Evolutionary conservation across 2,888 invertebrate species (phyloP).

Genomic region (Conops quadrifasciatus): DNA sequence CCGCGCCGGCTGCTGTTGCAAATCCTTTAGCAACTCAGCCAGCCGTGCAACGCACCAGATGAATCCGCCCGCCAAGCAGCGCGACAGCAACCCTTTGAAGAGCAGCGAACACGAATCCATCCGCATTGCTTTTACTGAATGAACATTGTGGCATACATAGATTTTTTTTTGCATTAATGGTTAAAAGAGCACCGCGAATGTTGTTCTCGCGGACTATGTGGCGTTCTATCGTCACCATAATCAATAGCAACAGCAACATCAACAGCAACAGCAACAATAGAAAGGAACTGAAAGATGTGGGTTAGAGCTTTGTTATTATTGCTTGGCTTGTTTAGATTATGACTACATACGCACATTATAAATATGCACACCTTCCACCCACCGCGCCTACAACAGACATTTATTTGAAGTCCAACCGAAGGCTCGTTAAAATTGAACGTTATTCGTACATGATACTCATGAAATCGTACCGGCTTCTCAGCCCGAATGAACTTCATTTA

Average conservation of each 20-base stretch:
- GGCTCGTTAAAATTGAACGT: no score
- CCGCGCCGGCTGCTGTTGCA: neutral
- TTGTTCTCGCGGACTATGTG: no score
- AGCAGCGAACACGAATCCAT: neutral
- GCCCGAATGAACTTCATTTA: no score
- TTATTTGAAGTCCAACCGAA: no score
- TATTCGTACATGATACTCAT: no score
- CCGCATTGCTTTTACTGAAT: slow-evolving; percentile 1
- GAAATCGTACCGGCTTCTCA: no score
- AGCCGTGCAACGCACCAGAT: neutral
- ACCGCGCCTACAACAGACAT: no score
- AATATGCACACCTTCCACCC: neutral
- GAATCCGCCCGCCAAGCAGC: neutral
- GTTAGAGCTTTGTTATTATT: neutral
- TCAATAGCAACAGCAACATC: neutral
- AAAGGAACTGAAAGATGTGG: no score
- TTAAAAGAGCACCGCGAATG: no score
- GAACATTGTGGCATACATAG: neutral
- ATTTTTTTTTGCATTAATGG: no score
- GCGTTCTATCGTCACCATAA: no score
- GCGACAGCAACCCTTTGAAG: slow-evolving; percentile 15
- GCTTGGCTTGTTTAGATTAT: slow-evolving; percentile 18
- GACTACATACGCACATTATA: neutral
- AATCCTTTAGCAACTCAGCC: slow-evolving; percentile 28
- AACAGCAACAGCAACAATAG: neutral